phyloP scores from a whole-genome alignment of 2,113 vertebrate genomes.

The Rhabdomys dilectus region DNA sequence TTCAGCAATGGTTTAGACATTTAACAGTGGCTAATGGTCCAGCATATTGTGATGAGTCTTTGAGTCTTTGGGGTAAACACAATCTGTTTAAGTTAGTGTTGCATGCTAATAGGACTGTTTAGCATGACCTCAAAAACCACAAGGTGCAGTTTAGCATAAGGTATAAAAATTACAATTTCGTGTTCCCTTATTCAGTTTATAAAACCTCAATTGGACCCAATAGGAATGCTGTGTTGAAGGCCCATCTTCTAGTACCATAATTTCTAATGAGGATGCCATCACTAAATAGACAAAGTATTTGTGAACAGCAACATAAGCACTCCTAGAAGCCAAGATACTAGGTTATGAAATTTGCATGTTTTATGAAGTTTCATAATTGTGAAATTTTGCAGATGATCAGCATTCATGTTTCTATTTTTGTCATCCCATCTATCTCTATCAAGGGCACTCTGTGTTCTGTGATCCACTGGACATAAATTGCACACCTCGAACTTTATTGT shows the following conservation, averaged over 20 bases:
- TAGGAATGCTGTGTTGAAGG: background rate
- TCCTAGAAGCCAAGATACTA: background rate
- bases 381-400: background rate
- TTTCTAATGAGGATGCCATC: background rate
- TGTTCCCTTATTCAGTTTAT: background rate
- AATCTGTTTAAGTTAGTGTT: conserved; percentile 65
- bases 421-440: background rate
- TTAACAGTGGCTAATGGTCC: conserved; percentile 54
- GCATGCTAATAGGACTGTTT: conserved; percentile 28
- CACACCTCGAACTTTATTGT: background rate
- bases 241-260: background rate
- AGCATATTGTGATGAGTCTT: background rate
- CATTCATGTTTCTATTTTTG: conserved; percentile 13
- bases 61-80: conserved; percentile 59
- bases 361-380: background rate
- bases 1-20: conserved; percentile 59
- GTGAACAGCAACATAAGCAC: background rate
- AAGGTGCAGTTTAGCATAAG: conserved; percentile 11
- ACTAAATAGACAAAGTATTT: background rate
- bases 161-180: conserved; percentile 35
- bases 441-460: background rate
- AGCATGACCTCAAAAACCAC: background rate
- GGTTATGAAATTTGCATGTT: conserved; percentile 30
- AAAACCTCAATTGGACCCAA: background rate
- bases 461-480: background rate